Base-by-base conservation (phyloP, 2,113 vertebrate species). In the Clinocottus analis region DNA sequence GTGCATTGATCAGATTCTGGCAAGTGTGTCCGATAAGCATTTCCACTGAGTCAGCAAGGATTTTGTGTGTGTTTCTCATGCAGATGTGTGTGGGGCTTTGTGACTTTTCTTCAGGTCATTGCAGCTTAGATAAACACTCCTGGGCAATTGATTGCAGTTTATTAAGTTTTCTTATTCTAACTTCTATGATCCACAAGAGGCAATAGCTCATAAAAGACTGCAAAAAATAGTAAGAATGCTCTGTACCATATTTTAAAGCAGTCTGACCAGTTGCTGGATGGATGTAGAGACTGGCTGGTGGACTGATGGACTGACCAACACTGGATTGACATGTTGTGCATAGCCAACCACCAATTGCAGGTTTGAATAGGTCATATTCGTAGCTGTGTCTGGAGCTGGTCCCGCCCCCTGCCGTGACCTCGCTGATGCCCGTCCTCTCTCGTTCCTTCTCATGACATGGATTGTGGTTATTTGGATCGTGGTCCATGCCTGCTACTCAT, bases 1-100 rank as follows among this genome's bases (percentile, higher is more conserved):
- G 9, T 39, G 53, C 82, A 91, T 92, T 86, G 91, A 94, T 93
- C 84, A 84, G 45, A 80, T 69, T 69, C 86, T 84, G 27, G 53
- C 58, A 76, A 69, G 74, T 77, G 65, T 77, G 79, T 82, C 69
- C 29, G 35, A 74, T 88, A 79, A 79, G 65, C 68, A 47, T 72
- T 89, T 89, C 72, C 33, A 63, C 69, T 55, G 78, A 84, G 64
- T 85, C 80, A 78, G 81, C 80, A 29, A 33, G n/a, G 51, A 16
- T 3, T 37, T 4, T 63, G 3, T 71, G 58, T 76, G 62, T 39
- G 21, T 51, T 47, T 51, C 3, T 56, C 5, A 68, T 55, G 17
- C n/a, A 2, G 47, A 4, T 83, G 47, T 80, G 47, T 51, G 31
- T 9, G n/a, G 21, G 21, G 6, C 27, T 64, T 2, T 65, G 27